phyloP scores from a whole-genome alignment of 2,888 invertebrate species.

The Melanotus villosus region DNA sequence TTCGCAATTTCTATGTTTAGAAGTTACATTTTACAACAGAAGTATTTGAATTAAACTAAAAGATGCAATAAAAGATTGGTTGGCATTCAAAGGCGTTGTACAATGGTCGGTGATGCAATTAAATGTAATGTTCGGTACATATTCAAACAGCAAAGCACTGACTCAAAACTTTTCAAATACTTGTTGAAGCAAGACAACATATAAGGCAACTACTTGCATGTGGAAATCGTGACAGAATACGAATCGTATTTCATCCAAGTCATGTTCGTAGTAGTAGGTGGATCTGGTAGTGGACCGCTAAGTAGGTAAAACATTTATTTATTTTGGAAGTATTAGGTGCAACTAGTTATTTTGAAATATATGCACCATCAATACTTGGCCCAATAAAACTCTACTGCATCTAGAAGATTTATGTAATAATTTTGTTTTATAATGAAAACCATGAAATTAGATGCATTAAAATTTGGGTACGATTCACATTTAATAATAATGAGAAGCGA shows the following conservation, averaged over 20 bases:
- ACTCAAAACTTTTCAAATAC: neutral
- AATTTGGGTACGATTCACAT: conserved; percentile 1
- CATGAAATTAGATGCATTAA: conserved; percentile 7
- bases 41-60: conserved; percentile 10
- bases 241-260: conserved; percentile 12
- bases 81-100: conserved; percentile 26
- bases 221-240: conserved; percentile 26
- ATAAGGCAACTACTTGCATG: conserved; percentile 36
- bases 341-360: conserved; percentile 2
- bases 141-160: conserved; percentile 21
- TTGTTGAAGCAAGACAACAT: conserved; percentile 29
- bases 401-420: conserved; percentile 3
- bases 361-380: conserved; percentile 17
- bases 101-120: conserved; percentile 24
- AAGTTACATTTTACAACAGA: conserved; percentile 25
- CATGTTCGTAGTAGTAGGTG: conserved; percentile 3
- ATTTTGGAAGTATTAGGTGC: conserved; percentile 9
- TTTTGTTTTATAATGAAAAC: neutral
- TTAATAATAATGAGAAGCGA: neutral
- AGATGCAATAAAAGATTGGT: conserved; percentile 8
- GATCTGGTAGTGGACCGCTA: neutral
- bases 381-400: conserved; percentile 11
- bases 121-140: conserved; percentile 10
- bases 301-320: neutral
- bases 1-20: conserved; percentile 17